A percentile compares a stretch with the other conserved stretches of the same genome.
These are phyloP conservation scores for Butorides virescens DNA, from an alignment of 2,113 vertebrate genomes.

Conservation along the genomic window DNA sequence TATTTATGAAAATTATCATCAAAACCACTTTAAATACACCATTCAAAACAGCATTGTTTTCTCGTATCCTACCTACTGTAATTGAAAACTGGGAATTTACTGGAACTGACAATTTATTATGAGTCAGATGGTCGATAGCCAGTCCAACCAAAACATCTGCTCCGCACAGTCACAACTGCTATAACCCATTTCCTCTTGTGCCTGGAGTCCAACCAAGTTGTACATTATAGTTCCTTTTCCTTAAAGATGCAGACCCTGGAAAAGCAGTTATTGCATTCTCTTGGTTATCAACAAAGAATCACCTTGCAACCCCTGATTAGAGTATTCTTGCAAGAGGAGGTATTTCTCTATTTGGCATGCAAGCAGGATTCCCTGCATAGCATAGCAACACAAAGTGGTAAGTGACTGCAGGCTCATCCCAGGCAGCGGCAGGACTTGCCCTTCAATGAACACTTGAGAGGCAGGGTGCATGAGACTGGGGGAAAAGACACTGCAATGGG, in stretches of 20 bases:
- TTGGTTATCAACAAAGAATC: not conserved
- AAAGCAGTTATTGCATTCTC: conserved; percentile 3
- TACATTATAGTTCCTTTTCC: conserved; percentile 52
- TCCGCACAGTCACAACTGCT: conserved; percentile 76
- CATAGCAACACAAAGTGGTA: not conserved
- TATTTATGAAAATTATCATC: conserved; percentile 55
- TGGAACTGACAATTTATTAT: conserved; percentile 83
- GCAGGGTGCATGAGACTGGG: accelerated
- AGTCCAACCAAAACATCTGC: conserved; percentile 85
- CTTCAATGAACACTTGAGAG: not conserved
- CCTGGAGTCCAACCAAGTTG: conserved; percentile 77
- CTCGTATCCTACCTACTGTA: conserved; percentile 79
- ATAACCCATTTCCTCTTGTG: conserved; percentile 77
- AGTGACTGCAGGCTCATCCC: not conserved
- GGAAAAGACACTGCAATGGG: accelerated
- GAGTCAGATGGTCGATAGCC: conserved; percentile 78
- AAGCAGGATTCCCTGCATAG: not conserved
- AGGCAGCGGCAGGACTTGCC: not conserved
- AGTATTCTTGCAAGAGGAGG: not conserved
- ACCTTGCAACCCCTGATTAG: not conserved
- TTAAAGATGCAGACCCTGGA: conserved; percentile 72
- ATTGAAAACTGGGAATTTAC: conserved; percentile 81
- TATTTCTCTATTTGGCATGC: not conserved
- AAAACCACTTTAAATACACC: conserved; percentile 67
- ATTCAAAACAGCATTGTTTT: conserved; percentile 71